Base-by-base conservation (phyloP, 2,113 vertebrate genomes). In the Otocyon megalotis region DNA sequence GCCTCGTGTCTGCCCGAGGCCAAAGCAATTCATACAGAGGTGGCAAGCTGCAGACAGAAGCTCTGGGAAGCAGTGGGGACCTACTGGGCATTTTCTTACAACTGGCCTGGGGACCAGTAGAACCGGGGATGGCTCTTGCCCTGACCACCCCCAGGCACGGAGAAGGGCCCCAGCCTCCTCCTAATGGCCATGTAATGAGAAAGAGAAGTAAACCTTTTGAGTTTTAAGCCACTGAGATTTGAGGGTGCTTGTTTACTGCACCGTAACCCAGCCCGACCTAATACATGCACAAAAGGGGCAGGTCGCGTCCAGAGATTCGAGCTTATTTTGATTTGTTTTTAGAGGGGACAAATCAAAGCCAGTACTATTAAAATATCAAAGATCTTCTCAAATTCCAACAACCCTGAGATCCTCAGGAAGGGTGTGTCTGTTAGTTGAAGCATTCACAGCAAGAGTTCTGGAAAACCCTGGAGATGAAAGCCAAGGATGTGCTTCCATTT, bases 291-390 rank as follows among this genome's bases (percentile, higher is more conserved):
- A 26, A 82, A 88, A 82, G 5, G 28, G 28, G 17, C 8, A 63
- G 62, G 56, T 37, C 9, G 2, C 30, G 9, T n/a, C 28, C 62
- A 35, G 86, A 83, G 37, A 77, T 43, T 43, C 60, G 22, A 13
- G 58, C 58, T 87, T 48, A 17, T 81, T 93, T 96, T 37, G 13
- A 81, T 87, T 92, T 50, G 6, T 63, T 97, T 95, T 88, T 48
- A 56, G 90, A 95, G 28, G 56, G 30, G 22, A 76, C 76, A 53
- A 71, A 77, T 14, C 20, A 28, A 95, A 97, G 67, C 17, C 65
- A 77, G 19, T 65, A 91, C 93, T 90, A 76, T 85, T 90, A 97
- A 76, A 86, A 17, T 76, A 88, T 50, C 53, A 90, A 90, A 96
- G 90, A 80, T 43, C 22, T 77, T 90, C 58, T 85, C 37, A 82